Percentiles rank a stretch among this genome's conserved stretches.
Evolutionary conservation across 2,113 vertebrate genomes (phyloP).

Genomic region (Hippocampus guttulatus): DNA sequence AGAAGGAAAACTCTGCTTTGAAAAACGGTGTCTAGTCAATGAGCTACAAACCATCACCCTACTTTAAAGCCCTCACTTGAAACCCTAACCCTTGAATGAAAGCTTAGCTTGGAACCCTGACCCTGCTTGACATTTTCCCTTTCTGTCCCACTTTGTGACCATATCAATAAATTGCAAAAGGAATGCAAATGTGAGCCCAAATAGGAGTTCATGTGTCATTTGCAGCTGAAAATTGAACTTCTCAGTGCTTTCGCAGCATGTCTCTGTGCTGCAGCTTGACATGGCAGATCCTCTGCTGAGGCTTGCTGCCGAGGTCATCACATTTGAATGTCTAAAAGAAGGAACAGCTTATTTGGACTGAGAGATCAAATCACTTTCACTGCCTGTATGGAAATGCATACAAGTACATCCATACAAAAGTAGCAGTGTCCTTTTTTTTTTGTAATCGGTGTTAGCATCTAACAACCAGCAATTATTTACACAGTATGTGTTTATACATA

Average conservation of each 20-base stretch:
- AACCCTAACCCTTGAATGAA: neutral
- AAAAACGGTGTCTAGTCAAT: too few species aligned
- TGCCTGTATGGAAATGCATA: slow-evolving; percentile 15
- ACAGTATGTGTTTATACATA: too few species aligned
- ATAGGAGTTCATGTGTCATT: slow-evolving; percentile 1
- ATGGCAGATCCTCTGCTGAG: slow-evolving; percentile 16
- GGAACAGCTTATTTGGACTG: slow-evolving; percentile 48
- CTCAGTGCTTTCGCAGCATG: neutral
- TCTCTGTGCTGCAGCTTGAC: slow-evolving; percentile 16
- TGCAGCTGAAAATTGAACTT: slow-evolving; percentile 3
- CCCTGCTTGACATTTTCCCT: neutral
- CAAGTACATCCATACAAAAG: slow-evolving; percentile 20
- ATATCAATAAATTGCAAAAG: neutral
- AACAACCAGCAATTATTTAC: too few species aligned
- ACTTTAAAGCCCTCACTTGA: neutral
- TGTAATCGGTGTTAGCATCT: too few species aligned
- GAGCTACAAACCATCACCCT: neutral
- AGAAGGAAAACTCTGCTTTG: too few species aligned
- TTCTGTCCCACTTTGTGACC: neutral
- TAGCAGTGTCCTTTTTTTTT: neutral
- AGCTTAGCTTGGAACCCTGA: neutral
- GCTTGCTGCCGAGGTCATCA: slow-evolving; percentile 29
- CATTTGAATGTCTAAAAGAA: slow-evolving; percentile 62
- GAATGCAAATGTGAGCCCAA: neutral
- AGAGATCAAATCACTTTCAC: slow-evolving; percentile 58